Evolutionary conservation across 2,888 invertebrate genomes (phyloP).

Genomic region (Apoderus coryli): DNA sequence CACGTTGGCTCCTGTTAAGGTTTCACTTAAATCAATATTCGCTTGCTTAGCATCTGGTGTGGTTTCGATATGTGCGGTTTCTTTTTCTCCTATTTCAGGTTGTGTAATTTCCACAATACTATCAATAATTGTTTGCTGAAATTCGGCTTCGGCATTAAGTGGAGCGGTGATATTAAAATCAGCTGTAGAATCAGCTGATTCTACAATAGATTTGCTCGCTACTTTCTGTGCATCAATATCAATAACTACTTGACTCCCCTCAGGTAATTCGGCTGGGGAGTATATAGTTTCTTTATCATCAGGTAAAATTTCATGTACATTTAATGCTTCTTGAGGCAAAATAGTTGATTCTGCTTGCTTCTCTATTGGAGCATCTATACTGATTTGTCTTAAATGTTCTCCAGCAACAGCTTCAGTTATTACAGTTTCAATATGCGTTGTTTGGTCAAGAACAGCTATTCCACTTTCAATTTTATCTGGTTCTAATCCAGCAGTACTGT

Average conservation of each 20-base stretch:
- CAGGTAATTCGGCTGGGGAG: constrained; percentile 26
- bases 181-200: constrained; percentile 31
- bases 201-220: constrained; percentile 35
- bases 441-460: constrained; percentile 32
- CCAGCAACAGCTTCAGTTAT: constrained; percentile 35
- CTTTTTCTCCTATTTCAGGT: constrained; percentile 35
- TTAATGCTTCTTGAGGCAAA: constrained; percentile 34
- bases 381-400: constrained; percentile 37
- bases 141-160: constrained; percentile 31
- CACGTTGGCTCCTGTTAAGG: constrained; percentile 29
- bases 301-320: constrained; percentile 35
- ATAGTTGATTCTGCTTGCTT: constrained; percentile 29
- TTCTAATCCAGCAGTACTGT: constrained; percentile 26
- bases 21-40: constrained; percentile 25
- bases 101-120: constrained; percentile 39
- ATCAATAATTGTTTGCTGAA: constrained; percentile 36
- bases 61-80: constrained; percentile 28
- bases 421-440: constrained; percentile 34
- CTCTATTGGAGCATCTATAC: constrained; percentile 20
- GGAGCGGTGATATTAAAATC: constrained; percentile 27
- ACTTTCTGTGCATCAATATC: constrained; percentile 35
- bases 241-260: constrained; percentile 32
- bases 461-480: constrained; percentile 22
- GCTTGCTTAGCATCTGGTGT: constrained; percentile 29
- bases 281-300: constrained; percentile 38